These are phyloP conservation scores for Echeneis naucrates DNA, from an alignment of 2,797 vertebrate genomes.

Conservation along the genomic window DNA sequence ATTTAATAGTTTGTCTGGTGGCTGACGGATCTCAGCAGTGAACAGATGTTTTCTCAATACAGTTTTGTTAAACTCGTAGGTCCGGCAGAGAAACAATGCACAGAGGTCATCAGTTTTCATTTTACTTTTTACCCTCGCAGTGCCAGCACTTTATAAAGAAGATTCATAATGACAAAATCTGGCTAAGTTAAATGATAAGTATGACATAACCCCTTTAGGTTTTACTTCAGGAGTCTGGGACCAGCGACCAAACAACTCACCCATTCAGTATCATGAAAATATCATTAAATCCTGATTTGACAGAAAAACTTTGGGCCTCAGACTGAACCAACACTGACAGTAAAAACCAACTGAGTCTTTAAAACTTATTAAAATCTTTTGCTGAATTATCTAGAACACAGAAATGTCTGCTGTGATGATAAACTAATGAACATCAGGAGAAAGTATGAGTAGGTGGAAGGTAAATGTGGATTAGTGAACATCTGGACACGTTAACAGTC, in stretches of 20 bases:
- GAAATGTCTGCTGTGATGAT: background rate
- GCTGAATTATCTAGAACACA: too few relatives aligned
- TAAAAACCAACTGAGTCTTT: background rate
- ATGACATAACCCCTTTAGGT: background rate
- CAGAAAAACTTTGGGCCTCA: too few relatives aligned
- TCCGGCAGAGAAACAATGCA: background rate
- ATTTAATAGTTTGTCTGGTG: background rate
- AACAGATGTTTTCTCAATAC: background rate
- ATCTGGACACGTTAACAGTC: conserved; percentile 16
- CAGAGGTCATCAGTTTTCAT: background rate
- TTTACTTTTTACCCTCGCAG: too few relatives aligned
- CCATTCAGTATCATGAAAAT: background rate
- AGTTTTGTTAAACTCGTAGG: background rate
- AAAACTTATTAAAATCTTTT: too few relatives aligned
- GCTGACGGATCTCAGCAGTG: background rate
- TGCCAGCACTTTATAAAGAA: background rate
- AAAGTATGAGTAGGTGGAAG: background rate
- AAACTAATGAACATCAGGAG: conserved; percentile 1
- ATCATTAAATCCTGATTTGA: background rate
- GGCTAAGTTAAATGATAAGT: too few relatives aligned
- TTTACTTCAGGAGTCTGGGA: background rate
- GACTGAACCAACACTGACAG: background rate
- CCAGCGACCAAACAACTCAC: background rate
- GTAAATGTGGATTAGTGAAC: conserved; percentile 22
- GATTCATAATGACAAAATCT: too few relatives aligned